phyloP scores from a whole-genome alignment of 2,888 invertebrate species.

The Serripes groenlandicus region DNA sequence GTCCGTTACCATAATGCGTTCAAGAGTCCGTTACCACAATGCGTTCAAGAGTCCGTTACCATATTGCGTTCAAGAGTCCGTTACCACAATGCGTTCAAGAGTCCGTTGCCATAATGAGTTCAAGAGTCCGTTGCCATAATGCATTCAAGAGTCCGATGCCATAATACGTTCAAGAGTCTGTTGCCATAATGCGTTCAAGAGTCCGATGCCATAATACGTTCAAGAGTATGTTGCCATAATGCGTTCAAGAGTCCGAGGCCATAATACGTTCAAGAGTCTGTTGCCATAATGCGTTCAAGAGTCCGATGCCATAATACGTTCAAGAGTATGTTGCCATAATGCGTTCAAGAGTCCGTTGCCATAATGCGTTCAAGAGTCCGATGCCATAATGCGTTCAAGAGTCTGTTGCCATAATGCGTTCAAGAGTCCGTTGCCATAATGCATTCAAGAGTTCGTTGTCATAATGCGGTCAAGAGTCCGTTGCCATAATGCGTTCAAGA shows the following conservation, averaged over 20 bases:
- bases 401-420: background rate
- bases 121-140: background rate
- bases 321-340: background rate
- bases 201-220: background rate
- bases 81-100: background rate
- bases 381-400: background rate
- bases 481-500: background rate
- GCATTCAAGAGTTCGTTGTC: no score
- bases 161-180: background rate
- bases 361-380: background rate
- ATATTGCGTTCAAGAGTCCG: no score
- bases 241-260: background rate
- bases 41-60: background rate
- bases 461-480: background rate
- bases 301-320: background rate
- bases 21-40: background rate
- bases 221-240: background rate
- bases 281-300: background rate
- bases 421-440: background rate
- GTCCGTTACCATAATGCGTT: background rate
- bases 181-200: background rate
- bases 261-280: background rate
- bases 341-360: background rate
- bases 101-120: background rate
- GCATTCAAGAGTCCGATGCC: background rate